phyloP scores from a whole-genome alignment of 1,140 invertebrate genomes.

The Solenopsis invicta region DNA sequence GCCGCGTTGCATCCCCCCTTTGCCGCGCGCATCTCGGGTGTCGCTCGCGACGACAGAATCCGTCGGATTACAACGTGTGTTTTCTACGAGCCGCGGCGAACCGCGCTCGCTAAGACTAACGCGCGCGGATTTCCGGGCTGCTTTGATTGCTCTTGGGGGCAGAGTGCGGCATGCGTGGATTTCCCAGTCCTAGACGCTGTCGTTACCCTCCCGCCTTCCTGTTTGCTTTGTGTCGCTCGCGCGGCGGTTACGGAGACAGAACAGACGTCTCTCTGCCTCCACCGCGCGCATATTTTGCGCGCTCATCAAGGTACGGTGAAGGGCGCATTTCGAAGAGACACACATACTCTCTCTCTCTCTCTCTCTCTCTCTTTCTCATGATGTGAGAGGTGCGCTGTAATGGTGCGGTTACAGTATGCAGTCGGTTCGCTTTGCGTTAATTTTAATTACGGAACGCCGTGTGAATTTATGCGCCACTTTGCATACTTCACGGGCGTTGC shows the following conservation, averaged over 20 bases:
- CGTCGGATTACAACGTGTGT: conserved; percentile 59
- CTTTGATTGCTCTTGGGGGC: conserved; percentile 43
- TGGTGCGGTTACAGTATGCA: conserved; percentile 19
- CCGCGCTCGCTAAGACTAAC: conserved; percentile 36
- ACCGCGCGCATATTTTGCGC: conserved; percentile 33
- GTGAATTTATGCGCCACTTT: conserved; percentile 59
- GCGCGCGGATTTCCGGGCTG: conserved; percentile 45
- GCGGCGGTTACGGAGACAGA: conserved; percentile 36
- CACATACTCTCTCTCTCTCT: too few relatives aligned
- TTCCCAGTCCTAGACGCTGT: conserved; percentile 16
- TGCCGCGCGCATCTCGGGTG: conserved; percentile 25
- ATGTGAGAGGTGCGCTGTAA: neutral
- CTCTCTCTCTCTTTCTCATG: neutral
- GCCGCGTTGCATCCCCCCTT: conserved; percentile 45
- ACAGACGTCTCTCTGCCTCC: conserved; percentile 8
- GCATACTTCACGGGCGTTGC: conserved; percentile 54
- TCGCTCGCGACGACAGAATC: conserved; percentile 55
- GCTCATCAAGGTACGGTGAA: conserved; percentile 16
- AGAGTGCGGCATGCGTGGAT: conserved; percentile 18
- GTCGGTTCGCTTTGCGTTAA: conserved; percentile 48
- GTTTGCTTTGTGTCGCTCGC: conserved; percentile 39
- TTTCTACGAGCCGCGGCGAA: conserved; percentile 47
- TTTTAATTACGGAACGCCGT: conserved; percentile 49
- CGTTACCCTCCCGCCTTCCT: conserved; percentile 25
- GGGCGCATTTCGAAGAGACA: neutral